A percentile compares a stretch with the other conserved stretches of the same genome.
These are phyloP conservation scores for Hydrotaea diabolus DNA, from an alignment of 2,888 invertebrate species.

Conservation along the genomic window DNA sequence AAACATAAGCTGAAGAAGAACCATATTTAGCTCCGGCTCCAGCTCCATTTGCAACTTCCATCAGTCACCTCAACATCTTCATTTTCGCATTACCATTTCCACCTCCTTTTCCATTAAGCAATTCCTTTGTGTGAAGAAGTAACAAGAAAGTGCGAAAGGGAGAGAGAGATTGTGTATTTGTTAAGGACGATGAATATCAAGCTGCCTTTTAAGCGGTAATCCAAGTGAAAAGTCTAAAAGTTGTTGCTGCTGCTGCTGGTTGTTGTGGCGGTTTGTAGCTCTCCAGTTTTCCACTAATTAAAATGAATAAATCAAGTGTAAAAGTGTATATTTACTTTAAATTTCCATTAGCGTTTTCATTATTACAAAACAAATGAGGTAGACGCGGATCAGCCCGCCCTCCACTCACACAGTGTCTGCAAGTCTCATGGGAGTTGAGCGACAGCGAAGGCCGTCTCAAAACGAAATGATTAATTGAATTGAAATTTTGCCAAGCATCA, in stretches of 20 bases:
- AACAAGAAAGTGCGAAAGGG: too few species aligned
- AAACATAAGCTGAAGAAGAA: neutral
- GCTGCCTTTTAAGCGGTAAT: constrained; percentile 8
- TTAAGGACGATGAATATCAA: neutral
- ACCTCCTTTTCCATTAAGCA: neutral
- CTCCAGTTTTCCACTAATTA: constrained; percentile 8
- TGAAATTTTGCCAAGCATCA: neutral
- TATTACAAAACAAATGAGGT: constrained; percentile 16
- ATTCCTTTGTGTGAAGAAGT: neutral
- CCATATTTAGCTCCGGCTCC: neutral
- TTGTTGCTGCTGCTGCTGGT: constrained; percentile 1
- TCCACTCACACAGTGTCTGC: neutral
- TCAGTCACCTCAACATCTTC: neutral
- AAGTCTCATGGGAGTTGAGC: neutral
- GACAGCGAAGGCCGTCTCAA: neutral
- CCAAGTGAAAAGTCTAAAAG: constrained; percentile 24
- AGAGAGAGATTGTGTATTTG: too few species aligned
- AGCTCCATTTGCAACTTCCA: neutral
- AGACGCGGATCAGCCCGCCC: neutral
- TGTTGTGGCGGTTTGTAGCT: neutral
- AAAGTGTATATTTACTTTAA: constrained; percentile 13
- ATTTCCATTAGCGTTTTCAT: constrained; percentile 10
- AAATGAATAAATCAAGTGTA: constrained; percentile 37
- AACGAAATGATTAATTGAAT: neutral
- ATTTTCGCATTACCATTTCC: neutral